Evolutionary conservation across 2,113 vertebrate species (phyloP).

Genomic region (Taxidea taxus): DNA sequence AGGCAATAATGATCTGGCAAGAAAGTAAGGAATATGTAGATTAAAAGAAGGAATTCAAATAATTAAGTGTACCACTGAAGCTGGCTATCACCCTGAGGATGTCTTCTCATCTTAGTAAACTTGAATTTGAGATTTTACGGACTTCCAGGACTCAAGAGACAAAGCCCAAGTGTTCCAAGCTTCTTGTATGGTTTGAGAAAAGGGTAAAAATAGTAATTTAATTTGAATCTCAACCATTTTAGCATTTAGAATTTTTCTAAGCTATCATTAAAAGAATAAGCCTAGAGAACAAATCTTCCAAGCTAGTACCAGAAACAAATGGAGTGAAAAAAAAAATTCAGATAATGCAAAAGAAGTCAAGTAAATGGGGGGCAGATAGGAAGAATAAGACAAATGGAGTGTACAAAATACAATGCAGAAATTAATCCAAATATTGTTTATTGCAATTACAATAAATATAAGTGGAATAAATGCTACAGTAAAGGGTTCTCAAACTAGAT

Average conservation of each 20-base stretch:
- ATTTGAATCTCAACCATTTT: neutral
- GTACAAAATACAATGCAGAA: neutral
- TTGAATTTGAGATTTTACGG: neutral
- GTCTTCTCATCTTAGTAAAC: neutral
- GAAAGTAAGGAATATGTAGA: neutral
- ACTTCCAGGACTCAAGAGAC: neutral
- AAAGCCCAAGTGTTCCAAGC: neutral
- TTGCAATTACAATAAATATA: neutral
- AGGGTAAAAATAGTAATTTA: neutral
- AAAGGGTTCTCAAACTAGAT: neutral
- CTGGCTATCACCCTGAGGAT: neutral
- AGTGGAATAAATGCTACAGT: neutral
- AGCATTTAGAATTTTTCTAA: neutral
- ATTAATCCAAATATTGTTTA: neutral
- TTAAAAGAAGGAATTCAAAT: neutral
- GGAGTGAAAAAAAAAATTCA: neutral
- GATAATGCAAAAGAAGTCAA: neutral
- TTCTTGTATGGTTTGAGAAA: neutral
- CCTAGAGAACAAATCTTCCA: neutral
- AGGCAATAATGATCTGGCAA: neutral
- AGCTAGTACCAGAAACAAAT: neutral
- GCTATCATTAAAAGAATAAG: neutral
- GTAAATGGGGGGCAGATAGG: neutral
- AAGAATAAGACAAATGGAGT: neutral
- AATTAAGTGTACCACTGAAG: neutral